Percentiles rank a stretch among this genome's conserved stretches.
These are phyloP conservation scores for Eretmochelys imbricata DNA, from an alignment of 2,113 vertebrate genomes.

Conservation along the genomic window DNA sequence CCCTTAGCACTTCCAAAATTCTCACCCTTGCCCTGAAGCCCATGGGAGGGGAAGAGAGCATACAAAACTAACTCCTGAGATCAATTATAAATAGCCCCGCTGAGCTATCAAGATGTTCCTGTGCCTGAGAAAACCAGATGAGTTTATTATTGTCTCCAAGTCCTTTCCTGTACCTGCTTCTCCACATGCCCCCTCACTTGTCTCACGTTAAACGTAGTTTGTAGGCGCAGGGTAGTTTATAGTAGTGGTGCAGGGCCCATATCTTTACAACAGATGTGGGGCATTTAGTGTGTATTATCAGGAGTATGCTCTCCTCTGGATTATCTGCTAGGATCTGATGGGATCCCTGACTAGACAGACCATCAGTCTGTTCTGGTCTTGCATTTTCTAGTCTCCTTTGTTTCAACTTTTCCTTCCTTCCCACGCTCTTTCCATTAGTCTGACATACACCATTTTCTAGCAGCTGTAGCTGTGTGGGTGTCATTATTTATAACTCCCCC, in stretches of 20 bases:
- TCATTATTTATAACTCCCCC: background rate
- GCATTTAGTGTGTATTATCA: background rate
- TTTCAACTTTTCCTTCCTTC: background rate
- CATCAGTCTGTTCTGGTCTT: background rate
- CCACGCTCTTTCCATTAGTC: background rate
- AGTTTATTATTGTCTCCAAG: background rate
- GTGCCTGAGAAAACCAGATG: background rate
- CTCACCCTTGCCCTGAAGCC: background rate
- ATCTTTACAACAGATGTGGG: background rate
- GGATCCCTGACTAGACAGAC: background rate
- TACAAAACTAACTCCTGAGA: background rate
- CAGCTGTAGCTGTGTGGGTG: background rate
- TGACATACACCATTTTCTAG: background rate
- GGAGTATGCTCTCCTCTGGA: background rate
- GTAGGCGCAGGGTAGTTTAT: background rate
- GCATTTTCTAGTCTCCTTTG: background rate
- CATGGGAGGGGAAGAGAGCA: no score
- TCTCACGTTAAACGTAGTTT: background rate
- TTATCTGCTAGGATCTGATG: background rate
- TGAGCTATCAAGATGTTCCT: background rate
- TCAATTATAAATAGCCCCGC: background rate
- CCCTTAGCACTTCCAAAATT: background rate
- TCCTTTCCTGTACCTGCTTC: background rate
- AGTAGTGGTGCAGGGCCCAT: background rate
- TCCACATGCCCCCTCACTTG: background rate